Conservation (phyloP, 2,888 invertebrate species). For the Tenthredo distinguenda region DNA sequence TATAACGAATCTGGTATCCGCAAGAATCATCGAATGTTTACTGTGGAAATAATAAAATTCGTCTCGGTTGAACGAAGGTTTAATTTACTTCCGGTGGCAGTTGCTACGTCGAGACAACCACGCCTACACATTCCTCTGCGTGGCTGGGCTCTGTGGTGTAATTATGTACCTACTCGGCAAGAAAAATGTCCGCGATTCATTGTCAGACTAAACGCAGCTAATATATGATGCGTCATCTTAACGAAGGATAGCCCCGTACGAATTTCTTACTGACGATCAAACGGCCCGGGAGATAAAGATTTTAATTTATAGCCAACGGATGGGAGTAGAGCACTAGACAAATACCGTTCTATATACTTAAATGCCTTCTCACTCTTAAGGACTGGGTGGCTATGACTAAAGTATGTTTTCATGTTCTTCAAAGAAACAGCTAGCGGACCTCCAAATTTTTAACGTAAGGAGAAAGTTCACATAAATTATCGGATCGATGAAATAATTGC, state of each 20-base stretch:
- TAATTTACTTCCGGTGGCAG: constrained; percentile 35
- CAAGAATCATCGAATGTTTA: background rate
- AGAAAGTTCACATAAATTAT: constrained; percentile 45
- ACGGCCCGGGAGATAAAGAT: background rate
- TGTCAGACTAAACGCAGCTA: background rate
- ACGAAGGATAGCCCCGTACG: background rate
- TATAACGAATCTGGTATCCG: background rate
- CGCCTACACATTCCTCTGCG: constrained; percentile 41
- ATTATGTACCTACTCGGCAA: background rate
- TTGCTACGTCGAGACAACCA: constrained; percentile 3
- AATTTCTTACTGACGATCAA: background rate
- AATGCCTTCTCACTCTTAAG: background rate
- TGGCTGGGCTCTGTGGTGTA: constrained; percentile 1
- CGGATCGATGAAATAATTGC: background rate
- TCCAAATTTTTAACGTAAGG: constrained; percentile 23
- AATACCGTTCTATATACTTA: constrained; percentile 39
- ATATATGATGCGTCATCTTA: constrained; percentile 24
- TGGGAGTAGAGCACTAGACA: constrained; percentile 3
- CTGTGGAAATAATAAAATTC: background rate
- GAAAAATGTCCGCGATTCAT: constrained; percentile 28
- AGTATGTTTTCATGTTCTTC: constrained; percentile 44
- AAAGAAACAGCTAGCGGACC: background rate
- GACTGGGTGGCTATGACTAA: constrained; percentile 7
- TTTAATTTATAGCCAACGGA: background rate
- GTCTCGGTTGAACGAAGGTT: background rate